A percentile compares a stretch with the other conserved stretches of the same genome.
phyloP scores from a whole-genome alignment of 30 jellyfish, hydroid and myxozoan species.

The Cassiopea xamachana region DNA sequence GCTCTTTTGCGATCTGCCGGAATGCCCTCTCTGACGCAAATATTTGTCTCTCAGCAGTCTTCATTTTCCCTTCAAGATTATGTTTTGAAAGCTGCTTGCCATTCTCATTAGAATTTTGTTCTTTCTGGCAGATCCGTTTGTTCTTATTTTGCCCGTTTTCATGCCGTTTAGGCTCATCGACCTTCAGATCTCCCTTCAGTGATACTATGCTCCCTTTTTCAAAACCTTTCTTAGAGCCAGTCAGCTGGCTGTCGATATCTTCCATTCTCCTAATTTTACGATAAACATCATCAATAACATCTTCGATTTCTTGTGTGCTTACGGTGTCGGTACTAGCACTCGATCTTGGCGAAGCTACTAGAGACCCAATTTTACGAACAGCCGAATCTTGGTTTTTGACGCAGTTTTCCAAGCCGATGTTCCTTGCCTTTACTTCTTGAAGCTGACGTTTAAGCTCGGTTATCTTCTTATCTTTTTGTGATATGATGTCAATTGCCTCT shows the following conservation, averaged over 20 bases:
- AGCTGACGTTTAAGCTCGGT: conserved; percentile 58
- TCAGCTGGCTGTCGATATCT: conserved; percentile 11
- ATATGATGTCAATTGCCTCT: conserved; percentile 49
- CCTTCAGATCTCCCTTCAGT: conserved; percentile 28
- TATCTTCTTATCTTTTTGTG: conserved; percentile 57
- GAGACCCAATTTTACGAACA: conserved; percentile 62
- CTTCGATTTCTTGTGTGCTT: conserved; percentile 28
- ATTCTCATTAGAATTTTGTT: not conserved
- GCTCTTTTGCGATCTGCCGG: conserved; percentile 52
- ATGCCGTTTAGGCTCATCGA: not conserved
- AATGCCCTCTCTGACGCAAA: conserved; percentile 68
- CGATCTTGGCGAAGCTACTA: conserved; percentile 63
- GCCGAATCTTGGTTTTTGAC: conserved; percentile 75
- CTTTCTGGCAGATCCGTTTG: not conserved
- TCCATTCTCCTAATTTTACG: conserved; percentile 46
- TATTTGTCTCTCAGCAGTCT: conserved; percentile 41
- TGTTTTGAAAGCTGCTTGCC: not conserved
- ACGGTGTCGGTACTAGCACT: conserved; percentile 42
- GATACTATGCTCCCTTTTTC: conserved; percentile 8
- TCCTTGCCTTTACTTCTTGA: conserved; percentile 31
- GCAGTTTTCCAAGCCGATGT: conserved; percentile 50
- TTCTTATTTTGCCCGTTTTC: not conserved
- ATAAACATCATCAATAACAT: conserved; percentile 57
- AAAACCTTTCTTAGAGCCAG: conserved; percentile 2
- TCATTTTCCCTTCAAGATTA: not conserved